Evolutionary conservation across 35 echinoderm and acorn worm species (phyloP).

Genomic region (Apostichopus japonicus): DNA sequence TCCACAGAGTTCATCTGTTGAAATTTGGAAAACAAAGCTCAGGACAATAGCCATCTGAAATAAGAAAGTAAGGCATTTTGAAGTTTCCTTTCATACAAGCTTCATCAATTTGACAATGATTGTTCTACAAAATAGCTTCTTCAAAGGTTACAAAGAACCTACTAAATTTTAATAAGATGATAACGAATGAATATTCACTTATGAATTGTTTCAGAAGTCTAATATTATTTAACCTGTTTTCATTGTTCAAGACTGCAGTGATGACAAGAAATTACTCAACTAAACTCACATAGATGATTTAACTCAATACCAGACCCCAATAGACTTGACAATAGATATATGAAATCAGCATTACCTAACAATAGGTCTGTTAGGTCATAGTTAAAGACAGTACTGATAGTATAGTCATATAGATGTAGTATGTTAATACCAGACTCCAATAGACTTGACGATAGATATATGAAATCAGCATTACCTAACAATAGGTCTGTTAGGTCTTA

Average conservation of each 20-base stretch:
- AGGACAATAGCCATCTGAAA: slow-evolving; percentile 62
- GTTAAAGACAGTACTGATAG: too few relatives aligned
- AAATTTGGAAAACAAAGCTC: slow-evolving; percentile 70
- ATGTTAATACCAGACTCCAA: slow-evolving; percentile 1
- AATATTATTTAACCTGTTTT: too few relatives aligned
- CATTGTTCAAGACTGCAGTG: too few relatives aligned
- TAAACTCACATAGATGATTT: slow-evolving; percentile 17
- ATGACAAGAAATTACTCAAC: too few relatives aligned
- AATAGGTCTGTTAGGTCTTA: background rate
- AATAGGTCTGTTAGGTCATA: too few relatives aligned
- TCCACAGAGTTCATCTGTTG: slow-evolving; percentile 85
- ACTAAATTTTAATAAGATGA: too few relatives aligned
- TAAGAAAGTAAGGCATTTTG: background rate
- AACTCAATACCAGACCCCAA: slow-evolving; percentile 11
- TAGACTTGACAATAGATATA: background rate
- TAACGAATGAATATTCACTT: too few relatives aligned
- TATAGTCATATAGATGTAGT: slow-evolving; percentile 14
- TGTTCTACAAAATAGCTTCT: too few relatives aligned
- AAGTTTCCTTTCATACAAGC: too few relatives aligned
- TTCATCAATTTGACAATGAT: too few relatives aligned
- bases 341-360: background rate
- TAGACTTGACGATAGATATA: background rate
- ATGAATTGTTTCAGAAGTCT: too few relatives aligned
- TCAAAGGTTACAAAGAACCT: too few relatives aligned
- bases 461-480: background rate